These are phyloP conservation scores for Linnaemya vulpina DNA, from an alignment of 2,888 invertebrate genomes.

Conservation along the genomic window DNA sequence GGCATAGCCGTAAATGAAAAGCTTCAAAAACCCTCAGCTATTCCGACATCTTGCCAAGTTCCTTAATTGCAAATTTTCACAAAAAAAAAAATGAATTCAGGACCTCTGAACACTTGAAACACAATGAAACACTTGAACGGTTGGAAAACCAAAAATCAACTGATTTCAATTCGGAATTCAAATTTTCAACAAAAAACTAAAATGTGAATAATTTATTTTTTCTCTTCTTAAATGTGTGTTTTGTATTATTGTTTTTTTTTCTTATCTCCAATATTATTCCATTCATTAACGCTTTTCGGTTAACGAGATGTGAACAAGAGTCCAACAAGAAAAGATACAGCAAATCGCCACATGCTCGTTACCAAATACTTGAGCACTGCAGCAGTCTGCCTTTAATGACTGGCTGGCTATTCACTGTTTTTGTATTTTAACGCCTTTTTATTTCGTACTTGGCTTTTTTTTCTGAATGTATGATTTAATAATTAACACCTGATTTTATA, in stretches of 20 bases:
- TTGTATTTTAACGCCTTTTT: slow-evolving; percentile 38
- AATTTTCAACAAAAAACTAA: slow-evolving; percentile 47
- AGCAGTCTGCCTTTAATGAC: background rate
- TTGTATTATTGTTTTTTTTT: background rate
- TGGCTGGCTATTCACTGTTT: background rate
- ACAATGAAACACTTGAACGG: slow-evolving; percentile 56
- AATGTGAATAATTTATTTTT: slow-evolving; percentile 25
- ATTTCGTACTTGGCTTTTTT: slow-evolving; percentile 38
- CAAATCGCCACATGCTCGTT: slow-evolving; percentile 67
- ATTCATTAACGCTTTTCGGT: slow-evolving; percentile 70
- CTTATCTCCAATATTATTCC: slow-evolving; percentile 54
- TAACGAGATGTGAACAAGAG: slow-evolving; percentile 61
- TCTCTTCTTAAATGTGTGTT: background rate
- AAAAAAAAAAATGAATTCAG: background rate
- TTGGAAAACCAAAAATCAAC: slow-evolving; percentile 60
- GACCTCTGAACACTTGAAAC: background rate
- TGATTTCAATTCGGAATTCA: slow-evolving; percentile 54
- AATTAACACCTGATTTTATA: slow-evolving; percentile 68
- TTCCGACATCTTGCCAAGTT: slow-evolving; percentile 83
- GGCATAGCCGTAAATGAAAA: slow-evolving; percentile 80
- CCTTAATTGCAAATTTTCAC: slow-evolving; percentile 76
- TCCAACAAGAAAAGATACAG: slow-evolving; percentile 5
- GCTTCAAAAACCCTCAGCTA: slow-evolving; percentile 79
- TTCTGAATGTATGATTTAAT: slow-evolving; percentile 60
- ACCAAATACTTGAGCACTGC: background rate